These are phyloP conservation scores for Tamandua tetradactyla DNA, from an alignment of 2,797 vertebrate genomes.

Conservation along the genomic window DNA sequence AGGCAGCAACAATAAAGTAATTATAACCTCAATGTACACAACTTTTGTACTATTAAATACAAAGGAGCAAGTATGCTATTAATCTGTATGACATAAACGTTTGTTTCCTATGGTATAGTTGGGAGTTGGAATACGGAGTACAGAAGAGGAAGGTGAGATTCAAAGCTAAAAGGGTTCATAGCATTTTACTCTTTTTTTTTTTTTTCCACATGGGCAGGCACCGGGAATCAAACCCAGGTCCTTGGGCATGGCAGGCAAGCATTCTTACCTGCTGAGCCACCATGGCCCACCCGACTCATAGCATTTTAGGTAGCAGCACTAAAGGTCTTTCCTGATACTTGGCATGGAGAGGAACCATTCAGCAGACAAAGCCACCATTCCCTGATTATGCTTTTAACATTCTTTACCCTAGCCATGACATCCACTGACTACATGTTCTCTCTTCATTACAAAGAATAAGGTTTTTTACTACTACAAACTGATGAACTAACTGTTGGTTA, in stretches of 20 bases:
- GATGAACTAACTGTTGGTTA: background rate
- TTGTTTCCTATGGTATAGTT: slow-evolving; percentile 51
- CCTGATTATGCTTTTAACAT: slow-evolving; percentile 54
- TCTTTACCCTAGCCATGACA: slow-evolving; percentile 31
- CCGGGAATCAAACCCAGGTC: too few species aligned
- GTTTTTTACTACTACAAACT: slow-evolving; percentile 19
- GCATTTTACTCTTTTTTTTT: too few species aligned
- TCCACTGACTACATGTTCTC: background rate
- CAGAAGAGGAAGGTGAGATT: slow-evolving; percentile 13
- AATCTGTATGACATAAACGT: slow-evolving; percentile 44
- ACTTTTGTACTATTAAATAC: slow-evolving; percentile 42
- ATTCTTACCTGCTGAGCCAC: too few species aligned
- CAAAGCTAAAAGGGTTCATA: slow-evolving; percentile 51
- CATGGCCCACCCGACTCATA: slow-evolving; percentile 40
- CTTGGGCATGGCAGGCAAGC: too few species aligned
- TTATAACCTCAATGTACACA: slow-evolving; percentile 33
- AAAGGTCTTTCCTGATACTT: slow-evolving; percentile 16
- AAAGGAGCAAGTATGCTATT: slow-evolving; percentile 28
- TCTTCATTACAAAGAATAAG: slow-evolving; percentile 46
- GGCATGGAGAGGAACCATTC: background rate
- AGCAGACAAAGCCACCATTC: slow-evolving; percentile 20
- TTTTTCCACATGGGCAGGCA: too few species aligned
- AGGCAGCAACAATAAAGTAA: slow-evolving; percentile 54
- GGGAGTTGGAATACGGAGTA: background rate
- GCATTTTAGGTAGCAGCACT: slow-evolving; percentile 20